Evolutionary conservation across 2,797 vertebrate genomes (phyloP), one percentile per base, ranked within the genome.

Genomic region (Cyclura pinguis): DNA sequence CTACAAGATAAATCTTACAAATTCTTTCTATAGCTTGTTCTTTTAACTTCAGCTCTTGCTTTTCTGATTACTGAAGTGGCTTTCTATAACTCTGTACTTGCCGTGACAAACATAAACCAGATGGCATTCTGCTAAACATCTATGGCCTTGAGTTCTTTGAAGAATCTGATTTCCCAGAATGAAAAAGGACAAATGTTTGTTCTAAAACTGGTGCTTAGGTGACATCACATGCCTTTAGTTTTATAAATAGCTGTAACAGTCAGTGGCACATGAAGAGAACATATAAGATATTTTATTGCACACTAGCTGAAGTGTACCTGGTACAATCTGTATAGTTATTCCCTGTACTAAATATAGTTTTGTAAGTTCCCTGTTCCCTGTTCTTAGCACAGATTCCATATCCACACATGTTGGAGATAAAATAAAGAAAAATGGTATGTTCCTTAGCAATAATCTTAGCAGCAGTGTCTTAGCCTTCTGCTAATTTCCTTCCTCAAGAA

Each of bases 151-250:
- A 89, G 35, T 76, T 0, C 0, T 84, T 94, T 91, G 82, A 88
- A 88, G 95, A 96, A 95, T 95, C 92, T 91, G 91, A 96, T 94
- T 96, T 96, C 95, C 91, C 90, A 92, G 96, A 96, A 96, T 73
- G 92, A 0, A 0, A 87, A 92, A 80, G 84, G 24, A 92, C 88
- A 88, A 87, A n/a, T 13, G n/a, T 81, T 89, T 8, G 0, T 64
- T 92, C 91, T 92, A 91, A 94, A 96, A 85, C 42, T 93, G 93
- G 92, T 22, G 0, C n/a, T 85, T 82, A 95, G 94, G 93, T 95
- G 82, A 91, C 50, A 89, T 69, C 0, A 0, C 35, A 2, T 88
- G 77, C 69, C 80, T 89, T 80, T 13, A 22, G 35, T 74, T 89
- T 91, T 95, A 96, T 88, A 95, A 95, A 95, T 91, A 96, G 93